A percentile compares a stretch with the other conserved stretches of the same genome.
Conservation (phyloP, 1,140 invertebrate species). For the Sycobia sp. region DNA sequence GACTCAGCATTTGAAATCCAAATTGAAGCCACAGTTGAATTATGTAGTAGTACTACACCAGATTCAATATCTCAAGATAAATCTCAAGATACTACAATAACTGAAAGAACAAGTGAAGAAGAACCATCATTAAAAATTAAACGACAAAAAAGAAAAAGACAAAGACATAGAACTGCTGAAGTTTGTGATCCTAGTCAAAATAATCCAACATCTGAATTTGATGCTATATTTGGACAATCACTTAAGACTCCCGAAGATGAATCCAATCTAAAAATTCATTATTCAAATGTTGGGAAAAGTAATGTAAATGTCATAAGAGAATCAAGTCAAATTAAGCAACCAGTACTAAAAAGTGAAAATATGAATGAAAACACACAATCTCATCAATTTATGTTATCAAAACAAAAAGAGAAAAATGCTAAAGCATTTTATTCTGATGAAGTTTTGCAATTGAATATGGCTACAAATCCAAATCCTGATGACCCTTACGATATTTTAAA, state of each 20-base stretch:
- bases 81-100: slow-evolving; percentile 41
- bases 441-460: neutral
- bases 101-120: slow-evolving; percentile 38
- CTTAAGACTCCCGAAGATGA: slow-evolving; percentile 19
- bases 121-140: slow-evolving; percentile 36
- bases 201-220: slow-evolving; percentile 19
- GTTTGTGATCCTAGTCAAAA: slow-evolving; percentile 18
- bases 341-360: too few species aligned
- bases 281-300: slow-evolving; percentile 43
- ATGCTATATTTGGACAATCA: slow-evolving; percentile 37
- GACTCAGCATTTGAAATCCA: slow-evolving; percentile 53
- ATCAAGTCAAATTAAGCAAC: neutral
- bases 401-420: slow-evolving; percentile 31
- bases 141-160: slow-evolving; percentile 44
- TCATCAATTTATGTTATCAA: slow-evolving; percentile 43
- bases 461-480: neutral
- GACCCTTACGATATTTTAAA: neutral
- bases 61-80: slow-evolving; percentile 44
- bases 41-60: slow-evolving; percentile 45
- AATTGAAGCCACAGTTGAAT: slow-evolving; percentile 53
- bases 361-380: slow-evolving; percentile 50
- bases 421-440: neutral
- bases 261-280: slow-evolving; percentile 37
- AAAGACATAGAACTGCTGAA: slow-evolving; percentile 40
- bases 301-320: slow-evolving; percentile 10